Conservation (phyloP, 92 coral and sea anemone species). For the Scolanthus callimorphus region DNA sequence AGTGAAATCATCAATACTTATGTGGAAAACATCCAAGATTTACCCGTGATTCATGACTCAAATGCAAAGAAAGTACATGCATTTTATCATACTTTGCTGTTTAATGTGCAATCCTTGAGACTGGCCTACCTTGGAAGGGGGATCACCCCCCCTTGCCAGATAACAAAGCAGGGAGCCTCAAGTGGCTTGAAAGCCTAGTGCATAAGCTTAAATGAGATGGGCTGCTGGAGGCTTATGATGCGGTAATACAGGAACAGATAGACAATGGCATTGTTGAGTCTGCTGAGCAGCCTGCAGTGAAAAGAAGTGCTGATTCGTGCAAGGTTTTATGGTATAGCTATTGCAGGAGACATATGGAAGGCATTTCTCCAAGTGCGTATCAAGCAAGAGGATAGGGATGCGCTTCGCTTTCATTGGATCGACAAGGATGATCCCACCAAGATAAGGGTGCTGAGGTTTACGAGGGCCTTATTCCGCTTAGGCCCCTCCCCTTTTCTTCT, state of each 20-base stretch:
- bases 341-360: constrained; percentile 27
- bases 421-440: too few species aligned
- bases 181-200: too few species aligned
- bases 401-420: neutral
- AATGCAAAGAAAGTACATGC: too few species aligned
- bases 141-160: neutral
- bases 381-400: neutral
- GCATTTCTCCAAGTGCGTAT: constrained; percentile 17
- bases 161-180: too few species aligned
- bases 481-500: constrained; percentile 46
- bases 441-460: neutral
- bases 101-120: too few species aligned
- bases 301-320: constrained; percentile 22
- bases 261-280: constrained; percentile 25
- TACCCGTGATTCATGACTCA: too few species aligned
- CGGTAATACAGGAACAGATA: constrained; percentile 37
- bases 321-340: constrained; percentile 17
- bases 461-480: constrained; percentile 19
- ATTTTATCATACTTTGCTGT: too few species aligned
- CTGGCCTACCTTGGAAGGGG: neutral
- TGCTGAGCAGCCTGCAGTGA: constrained; percentile 25
- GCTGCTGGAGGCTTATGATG: too few species aligned
- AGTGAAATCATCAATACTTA: too few species aligned
- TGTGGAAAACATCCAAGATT: too few species aligned
- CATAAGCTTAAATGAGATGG: too few species aligned